Conservation (phyloP, 2,888 invertebrate species). For the Laspeyria flexula region DNA sequence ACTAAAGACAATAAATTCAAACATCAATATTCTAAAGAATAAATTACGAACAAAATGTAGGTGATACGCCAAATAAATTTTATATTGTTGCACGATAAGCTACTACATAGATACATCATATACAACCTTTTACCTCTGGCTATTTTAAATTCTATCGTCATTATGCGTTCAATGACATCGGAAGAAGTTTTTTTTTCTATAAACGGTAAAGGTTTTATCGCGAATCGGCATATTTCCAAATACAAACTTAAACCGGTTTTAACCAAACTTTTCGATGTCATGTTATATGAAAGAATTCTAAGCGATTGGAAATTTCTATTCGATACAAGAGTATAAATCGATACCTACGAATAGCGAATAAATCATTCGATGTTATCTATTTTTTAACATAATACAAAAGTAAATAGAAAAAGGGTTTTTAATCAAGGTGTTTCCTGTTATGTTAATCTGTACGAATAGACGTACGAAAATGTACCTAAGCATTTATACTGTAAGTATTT, state of each 20-base stretch:
- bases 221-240: slow-evolving; percentile 50
- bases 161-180: slow-evolving; percentile 66
- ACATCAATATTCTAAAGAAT: not conserved
- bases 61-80: slow-evolving; percentile 29
- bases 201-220: slow-evolving; percentile 47
- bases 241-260: slow-evolving; percentile 37
- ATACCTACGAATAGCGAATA: slow-evolving; percentile 25
- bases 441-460: slow-evolving; percentile 15
- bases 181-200: slow-evolving; percentile 51
- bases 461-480: not conserved
- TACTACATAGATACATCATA: slow-evolving; percentile 12
- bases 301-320: slow-evolving; percentile 34
- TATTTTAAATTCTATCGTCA: slow-evolving; percentile 56
- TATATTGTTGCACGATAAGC: slow-evolving; percentile 14
- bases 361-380: slow-evolving; percentile 38
- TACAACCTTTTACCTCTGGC: slow-evolving; percentile 29
- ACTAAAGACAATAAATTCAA: not conserved
- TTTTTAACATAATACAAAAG: slow-evolving; percentile 27
- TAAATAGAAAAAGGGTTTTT: slow-evolving; percentile 29
- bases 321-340: slow-evolving; percentile 35
- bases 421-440: slow-evolving; percentile 32
- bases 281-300: slow-evolving; percentile 33
- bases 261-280: slow-evolving; percentile 29
- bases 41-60: slow-evolving; percentile 9
- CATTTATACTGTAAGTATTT: not conserved